Percentiles rank a stretch among this genome's conserved stretches.
Evolutionary conservation across 1,140 invertebrate genomes (phyloP).

Genomic region (Campodea augens): DNA sequence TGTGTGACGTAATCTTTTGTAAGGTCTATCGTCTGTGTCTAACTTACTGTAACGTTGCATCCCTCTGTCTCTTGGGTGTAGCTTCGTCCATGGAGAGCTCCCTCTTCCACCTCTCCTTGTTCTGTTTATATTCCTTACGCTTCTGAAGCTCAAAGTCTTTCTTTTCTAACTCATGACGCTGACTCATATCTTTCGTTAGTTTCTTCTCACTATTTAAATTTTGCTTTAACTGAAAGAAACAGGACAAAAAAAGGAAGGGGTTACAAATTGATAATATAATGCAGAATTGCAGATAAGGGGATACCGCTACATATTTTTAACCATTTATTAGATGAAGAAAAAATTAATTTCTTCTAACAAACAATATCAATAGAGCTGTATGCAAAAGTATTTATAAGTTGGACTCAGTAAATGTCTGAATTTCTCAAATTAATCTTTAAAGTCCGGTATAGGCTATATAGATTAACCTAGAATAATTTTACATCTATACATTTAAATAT

Average conservation of each 20-base stretch:
- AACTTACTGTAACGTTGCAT: slow-evolving; percentile 66
- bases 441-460: too few relatives aligned
- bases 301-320: too few relatives aligned
- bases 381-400: too few relatives aligned
- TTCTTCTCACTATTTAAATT: slow-evolving; percentile 80
- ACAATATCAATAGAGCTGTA: not conserved
- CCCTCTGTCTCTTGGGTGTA: slow-evolving; percentile 77
- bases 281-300: too few relatives aligned
- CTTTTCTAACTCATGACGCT: slow-evolving; percentile 72
- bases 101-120: slow-evolving; percentile 91
- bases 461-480: too few relatives aligned
- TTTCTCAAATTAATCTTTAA: too few relatives aligned
- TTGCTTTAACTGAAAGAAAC: slow-evolving; percentile 48
- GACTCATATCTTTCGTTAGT: slow-evolving; percentile 74
- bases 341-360: too few relatives aligned
- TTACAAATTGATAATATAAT: slow-evolving; percentile 6
- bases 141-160: slow-evolving; percentile 76
- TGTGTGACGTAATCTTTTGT: too few relatives aligned
- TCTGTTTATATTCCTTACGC: slow-evolving; percentile 94
- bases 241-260: slow-evolving; percentile 4
- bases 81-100: slow-evolving; percentile 77
- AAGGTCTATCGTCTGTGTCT: too few relatives aligned
- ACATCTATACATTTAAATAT: too few relatives aligned
- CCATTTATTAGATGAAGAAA: too few relatives aligned
- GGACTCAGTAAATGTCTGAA: too few relatives aligned